phyloP scores from a whole-genome alignment of 2,888 invertebrate species.

The Microctonus brassicae region DNA sequence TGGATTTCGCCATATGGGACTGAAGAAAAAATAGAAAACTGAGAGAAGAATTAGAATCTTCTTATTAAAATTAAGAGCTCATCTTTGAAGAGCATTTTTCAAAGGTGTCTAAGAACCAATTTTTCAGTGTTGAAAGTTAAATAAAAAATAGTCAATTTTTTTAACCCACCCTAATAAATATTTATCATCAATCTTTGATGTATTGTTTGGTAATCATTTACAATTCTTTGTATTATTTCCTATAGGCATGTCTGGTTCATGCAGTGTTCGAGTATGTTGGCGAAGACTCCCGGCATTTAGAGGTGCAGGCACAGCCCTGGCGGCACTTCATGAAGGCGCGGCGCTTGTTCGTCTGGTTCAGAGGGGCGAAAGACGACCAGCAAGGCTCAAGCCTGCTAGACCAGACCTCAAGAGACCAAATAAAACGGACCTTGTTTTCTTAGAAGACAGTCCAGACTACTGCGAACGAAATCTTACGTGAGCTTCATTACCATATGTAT shows the following conservation, averaged over 20 bases:
- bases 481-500: constrained; percentile 63
- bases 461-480: constrained; percentile 89
- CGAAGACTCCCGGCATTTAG: constrained; percentile 84
- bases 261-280: constrained; percentile 93
- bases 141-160: no score
- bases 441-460: constrained; percentile 93
- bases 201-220: no score
- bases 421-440: constrained; percentile 90
- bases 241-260: constrained; percentile 85
- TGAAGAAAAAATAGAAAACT: no score
- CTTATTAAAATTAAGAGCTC: no score
- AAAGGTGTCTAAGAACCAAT: no score
- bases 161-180: no score
- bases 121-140: no score
- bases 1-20: no score
- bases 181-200: no score
- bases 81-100: no score
- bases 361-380: constrained; percentile 74
- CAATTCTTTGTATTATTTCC: no score
- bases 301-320: constrained; percentile 82
- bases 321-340: constrained; percentile 88
- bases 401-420: constrained; percentile 88
- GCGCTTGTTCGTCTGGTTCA: constrained; percentile 81
- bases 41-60: no score
- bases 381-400: constrained; percentile 81